A percentile compares a stretch with the other conserved stretches of the same genome.
Conservation (phyloP, 2,888 invertebrate genomes). For the Drosophila atroscutellata region DNA sequence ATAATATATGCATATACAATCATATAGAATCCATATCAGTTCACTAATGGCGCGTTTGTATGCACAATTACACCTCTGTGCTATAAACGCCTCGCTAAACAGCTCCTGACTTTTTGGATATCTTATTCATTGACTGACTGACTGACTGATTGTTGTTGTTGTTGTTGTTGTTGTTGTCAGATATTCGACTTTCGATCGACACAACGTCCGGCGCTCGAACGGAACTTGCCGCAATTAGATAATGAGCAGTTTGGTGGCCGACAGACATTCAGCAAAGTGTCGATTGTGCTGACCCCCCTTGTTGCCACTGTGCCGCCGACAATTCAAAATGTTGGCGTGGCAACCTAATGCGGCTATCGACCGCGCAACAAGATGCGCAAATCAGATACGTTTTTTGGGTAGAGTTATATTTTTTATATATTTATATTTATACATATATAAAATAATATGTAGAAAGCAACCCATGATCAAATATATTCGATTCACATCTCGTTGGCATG, state of each 20-base stretch:
- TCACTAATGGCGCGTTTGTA: conserved; percentile 49
- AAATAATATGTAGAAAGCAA: conserved; percentile 38
- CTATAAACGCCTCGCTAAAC: conserved; percentile 35
- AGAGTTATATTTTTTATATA: background rate
- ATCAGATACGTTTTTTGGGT: background rate
- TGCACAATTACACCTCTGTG: conserved; percentile 24
- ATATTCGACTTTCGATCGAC: conserved; percentile 14
- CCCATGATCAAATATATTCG: conserved; percentile 19
- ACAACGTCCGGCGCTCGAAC: conserved; percentile 43
- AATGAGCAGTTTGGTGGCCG: conserved; percentile 57
- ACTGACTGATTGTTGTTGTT: conserved; percentile 1
- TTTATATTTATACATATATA: background rate
- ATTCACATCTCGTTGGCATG: conserved; percentile 31
- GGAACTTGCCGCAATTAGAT: conserved; percentile 72
- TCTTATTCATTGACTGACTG: background rate
- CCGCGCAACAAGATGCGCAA: conserved; percentile 12
- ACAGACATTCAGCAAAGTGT: conserved; percentile 5
- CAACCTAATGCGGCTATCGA: conserved; percentile 29
- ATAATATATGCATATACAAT: conserved; percentile 7
- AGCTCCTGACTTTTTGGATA: conserved; percentile 19
- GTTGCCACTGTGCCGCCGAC: background rate
- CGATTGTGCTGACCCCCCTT: background rate
- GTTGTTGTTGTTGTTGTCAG: conserved; percentile 12
- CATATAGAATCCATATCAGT: conserved; percentile 34
- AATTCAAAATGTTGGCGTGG: background rate